These are phyloP conservation scores for Microcebus jonahi DNA, from an alignment of 2,113 vertebrate genomes.

Conservation along the genomic window DNA sequence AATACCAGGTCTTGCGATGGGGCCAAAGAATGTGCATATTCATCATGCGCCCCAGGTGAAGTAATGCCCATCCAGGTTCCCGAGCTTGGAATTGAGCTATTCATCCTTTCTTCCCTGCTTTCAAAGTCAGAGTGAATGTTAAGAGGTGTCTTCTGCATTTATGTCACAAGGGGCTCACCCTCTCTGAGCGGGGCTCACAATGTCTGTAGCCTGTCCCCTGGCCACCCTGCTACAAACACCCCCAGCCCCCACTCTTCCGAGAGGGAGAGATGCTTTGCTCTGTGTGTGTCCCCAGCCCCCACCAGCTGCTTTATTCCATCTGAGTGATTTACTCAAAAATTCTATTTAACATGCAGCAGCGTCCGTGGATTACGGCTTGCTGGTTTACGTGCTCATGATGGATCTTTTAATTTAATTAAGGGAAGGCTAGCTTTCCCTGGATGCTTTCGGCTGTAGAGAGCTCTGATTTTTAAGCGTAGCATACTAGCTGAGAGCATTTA, in stretches of 20 bases:
- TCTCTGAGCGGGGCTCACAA: not conserved
- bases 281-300: not conserved
- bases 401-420: slow-evolving; percentile 71
- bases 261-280: not conserved
- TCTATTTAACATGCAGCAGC: slow-evolving; percentile 19
- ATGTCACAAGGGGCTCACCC: not conserved
- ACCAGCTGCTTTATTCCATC: not conserved
- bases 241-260: not conserved
- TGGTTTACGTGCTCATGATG: slow-evolving; percentile 44
- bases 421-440: slow-evolving; percentile 26
- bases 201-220: not conserved
- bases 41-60: not conserved
- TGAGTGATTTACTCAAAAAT: not conserved
- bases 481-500: not conserved
- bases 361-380: not conserved
- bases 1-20: not conserved
- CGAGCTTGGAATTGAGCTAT: not conserved
- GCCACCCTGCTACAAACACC: no score
- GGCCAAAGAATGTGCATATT: not conserved
- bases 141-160: not conserved
- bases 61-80: not conserved
- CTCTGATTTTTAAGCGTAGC: slow-evolving; percentile 8
- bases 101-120: not conserved
- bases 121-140: not conserved
- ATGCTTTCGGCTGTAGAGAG: not conserved